phyloP scores from a whole-genome alignment of 2,113 vertebrate species.

The Phasianus colchicus region DNA sequence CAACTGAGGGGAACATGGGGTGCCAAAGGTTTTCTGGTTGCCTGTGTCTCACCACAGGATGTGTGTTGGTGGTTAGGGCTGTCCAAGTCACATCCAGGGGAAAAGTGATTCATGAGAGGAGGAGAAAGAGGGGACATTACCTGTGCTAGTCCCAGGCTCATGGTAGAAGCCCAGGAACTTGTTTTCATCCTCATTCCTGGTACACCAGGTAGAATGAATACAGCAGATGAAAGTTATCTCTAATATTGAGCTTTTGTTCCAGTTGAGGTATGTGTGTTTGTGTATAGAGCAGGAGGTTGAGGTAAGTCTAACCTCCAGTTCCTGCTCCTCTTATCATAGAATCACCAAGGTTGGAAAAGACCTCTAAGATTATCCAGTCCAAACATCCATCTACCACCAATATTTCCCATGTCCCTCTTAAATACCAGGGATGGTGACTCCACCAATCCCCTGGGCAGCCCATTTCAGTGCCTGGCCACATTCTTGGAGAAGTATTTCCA shows the following conservation, averaged over 20 bases:
- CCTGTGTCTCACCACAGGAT: background rate
- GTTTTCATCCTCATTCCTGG: background rate
- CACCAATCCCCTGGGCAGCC: too few species aligned
- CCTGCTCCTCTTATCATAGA: background rate
- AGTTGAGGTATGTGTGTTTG: background rate
- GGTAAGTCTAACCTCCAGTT: background rate
- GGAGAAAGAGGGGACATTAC: background rate
- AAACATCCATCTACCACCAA: too few species aligned
- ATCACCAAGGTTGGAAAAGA: too few species aligned
- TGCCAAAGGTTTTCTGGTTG: background rate
- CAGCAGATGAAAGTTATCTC: background rate
- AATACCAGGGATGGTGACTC: too few species aligned
- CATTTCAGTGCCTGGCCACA: too few species aligned
- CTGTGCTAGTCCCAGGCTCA: background rate
- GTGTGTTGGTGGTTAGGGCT: background rate
- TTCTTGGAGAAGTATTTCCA: too few species aligned
- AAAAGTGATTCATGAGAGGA: background rate
- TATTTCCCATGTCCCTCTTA: too few species aligned
- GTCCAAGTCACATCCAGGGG: background rate
- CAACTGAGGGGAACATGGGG: background rate
- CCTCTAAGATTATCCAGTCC: too few species aligned
- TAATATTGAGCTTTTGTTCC: background rate
- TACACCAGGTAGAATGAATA: background rate
- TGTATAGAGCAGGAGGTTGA: background rate
- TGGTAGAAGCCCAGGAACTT: background rate